phyloP scores from a whole-genome alignment of 2,797 vertebrate species.

The Cuniculus paca region DNA sequence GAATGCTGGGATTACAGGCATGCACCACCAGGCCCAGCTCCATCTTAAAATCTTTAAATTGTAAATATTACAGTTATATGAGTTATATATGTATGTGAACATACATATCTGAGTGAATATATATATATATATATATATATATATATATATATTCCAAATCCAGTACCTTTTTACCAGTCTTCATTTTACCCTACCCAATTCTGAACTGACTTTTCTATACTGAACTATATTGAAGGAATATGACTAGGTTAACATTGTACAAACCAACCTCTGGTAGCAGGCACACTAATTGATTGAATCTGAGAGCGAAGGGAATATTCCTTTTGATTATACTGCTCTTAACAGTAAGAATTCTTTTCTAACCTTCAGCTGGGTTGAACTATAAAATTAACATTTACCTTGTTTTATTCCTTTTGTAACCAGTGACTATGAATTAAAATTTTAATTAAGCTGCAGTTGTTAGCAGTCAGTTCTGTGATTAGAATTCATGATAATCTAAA shows the following conservation, averaged over 20 bases:
- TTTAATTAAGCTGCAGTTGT: slow-evolving; percentile 48
- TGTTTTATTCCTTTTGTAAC: slow-evolving; percentile 46
- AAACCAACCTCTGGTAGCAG: background rate
- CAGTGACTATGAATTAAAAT: slow-evolving; percentile 43
- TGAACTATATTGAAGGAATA: background rate
- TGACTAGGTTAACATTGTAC: background rate
- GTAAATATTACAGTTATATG: background rate
- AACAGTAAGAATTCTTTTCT: background rate
- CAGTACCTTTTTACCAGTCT: background rate
- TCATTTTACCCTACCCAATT: background rate
- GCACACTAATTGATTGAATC: background rate
- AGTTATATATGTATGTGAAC: background rate
- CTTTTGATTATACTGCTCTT: background rate
- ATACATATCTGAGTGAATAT: background rate
- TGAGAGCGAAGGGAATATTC: background rate
- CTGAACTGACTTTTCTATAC: background rate
- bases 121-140: background rate
- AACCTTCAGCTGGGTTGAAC: slow-evolving; percentile 35
- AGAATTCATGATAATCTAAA: slow-evolving; percentile 28
- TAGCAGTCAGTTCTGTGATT: background rate
- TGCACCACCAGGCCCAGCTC: too few species aligned
- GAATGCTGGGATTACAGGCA: too few species aligned
- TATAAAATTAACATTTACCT: slow-evolving; percentile 66
- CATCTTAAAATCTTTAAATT: background rate
- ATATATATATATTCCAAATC: background rate